phyloP scores from a whole-genome alignment of 2,797 vertebrate genomes.

The Orestias chungarensis region DNA sequence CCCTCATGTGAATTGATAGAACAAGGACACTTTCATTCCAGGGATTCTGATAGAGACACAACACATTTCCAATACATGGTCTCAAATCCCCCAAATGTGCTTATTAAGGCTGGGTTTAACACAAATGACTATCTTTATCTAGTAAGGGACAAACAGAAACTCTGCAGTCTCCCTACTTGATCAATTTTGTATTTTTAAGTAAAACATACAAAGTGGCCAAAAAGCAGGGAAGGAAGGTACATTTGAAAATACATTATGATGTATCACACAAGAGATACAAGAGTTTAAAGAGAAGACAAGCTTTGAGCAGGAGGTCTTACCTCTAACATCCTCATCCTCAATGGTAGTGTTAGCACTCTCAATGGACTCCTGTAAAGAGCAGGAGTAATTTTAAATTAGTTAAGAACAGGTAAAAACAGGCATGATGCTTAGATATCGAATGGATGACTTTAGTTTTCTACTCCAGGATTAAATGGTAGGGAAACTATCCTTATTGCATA shows the following conservation, averaged over 20 bases:
- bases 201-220: not conserved
- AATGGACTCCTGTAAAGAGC: slow-evolving; percentile 89
- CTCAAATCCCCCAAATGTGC: too few species aligned
- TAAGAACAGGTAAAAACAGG: slow-evolving; percentile 5
- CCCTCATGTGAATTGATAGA: too few species aligned
- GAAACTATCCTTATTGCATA: not conserved
- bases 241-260: not conserved
- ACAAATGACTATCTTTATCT: too few species aligned
- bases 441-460: not conserved
- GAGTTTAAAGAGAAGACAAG: not conserved
- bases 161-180: not conserved
- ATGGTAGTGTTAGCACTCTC: slow-evolving; percentile 98
- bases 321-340: slow-evolving; percentile 98
- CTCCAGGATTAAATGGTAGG: not conserved
- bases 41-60: too few species aligned
- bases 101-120: too few species aligned
- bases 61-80: too few species aligned
- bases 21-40: not conserved
- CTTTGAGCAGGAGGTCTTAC: slow-evolving; percentile 74
- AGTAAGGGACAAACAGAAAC: too few species aligned
- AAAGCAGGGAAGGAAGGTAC: not conserved
- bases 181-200: not conserved
- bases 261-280: not conserved
- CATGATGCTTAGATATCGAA: not conserved
- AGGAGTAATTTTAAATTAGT: slow-evolving; percentile 24